These are phyloP conservation scores for Bathynomus jamesi DNA, from an alignment of 1,140 invertebrate genomes.

Conservation along the genomic window DNA sequence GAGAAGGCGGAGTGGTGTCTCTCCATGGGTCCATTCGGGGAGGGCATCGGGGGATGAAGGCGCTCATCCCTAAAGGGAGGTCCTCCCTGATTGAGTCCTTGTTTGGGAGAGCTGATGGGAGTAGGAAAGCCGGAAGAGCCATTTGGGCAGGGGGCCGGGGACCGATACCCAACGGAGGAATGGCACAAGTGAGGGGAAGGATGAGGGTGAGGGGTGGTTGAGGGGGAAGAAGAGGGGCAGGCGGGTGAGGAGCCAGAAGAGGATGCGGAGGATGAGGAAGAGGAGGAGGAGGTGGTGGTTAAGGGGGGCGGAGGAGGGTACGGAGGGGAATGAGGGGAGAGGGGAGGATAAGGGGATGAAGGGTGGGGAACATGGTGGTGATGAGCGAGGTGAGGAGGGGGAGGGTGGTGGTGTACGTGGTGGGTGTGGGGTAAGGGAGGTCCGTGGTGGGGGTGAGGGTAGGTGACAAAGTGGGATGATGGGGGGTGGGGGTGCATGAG, in stretches of 20 bases:
- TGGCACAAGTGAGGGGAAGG: not conserved
- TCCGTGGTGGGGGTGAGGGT: conserved; percentile 14
- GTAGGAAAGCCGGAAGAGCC: not conserved
- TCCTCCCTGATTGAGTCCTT: not conserved
- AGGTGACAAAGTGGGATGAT: conserved; percentile 9
- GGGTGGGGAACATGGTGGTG: conserved; percentile 13
- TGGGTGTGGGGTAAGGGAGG: conserved; percentile 10
- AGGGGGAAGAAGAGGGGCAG: not conserved
- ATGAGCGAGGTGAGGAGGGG: conserved; percentile 13
- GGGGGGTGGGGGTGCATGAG: conserved; percentile 21
- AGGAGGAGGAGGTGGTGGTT: conserved; percentile 4
- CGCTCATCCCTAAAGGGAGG: not conserved
- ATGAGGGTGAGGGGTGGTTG: not conserved
- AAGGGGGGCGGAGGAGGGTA: not conserved
- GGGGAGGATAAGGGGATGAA: conserved; percentile 18
- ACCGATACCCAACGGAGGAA: not conserved
- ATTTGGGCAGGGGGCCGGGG: not conserved
- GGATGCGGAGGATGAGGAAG: not conserved
- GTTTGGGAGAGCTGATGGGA: not conserved
- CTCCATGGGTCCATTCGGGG: conserved; percentile 12
- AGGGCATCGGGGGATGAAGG: not conserved
- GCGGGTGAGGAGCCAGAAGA: not conserved
- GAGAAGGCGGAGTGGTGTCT: conserved; percentile 36
- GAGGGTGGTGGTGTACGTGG: conserved; percentile 10
- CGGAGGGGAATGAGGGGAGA: conserved; percentile 17